Evolutionary conservation across 2,888 invertebrate species (phyloP).

Genomic region (Amitus sp.): DNA sequence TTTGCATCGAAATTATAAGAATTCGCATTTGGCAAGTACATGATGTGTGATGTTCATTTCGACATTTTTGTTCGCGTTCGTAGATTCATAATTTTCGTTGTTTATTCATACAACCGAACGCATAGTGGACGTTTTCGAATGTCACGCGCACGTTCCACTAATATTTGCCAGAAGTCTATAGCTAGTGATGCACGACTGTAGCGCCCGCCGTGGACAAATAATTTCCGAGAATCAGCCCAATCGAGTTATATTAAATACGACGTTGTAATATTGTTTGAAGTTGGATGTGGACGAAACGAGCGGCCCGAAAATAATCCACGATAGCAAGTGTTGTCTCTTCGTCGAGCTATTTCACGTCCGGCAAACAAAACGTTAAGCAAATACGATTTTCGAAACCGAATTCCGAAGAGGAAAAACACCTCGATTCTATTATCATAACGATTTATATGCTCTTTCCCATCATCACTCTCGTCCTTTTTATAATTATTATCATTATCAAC

Average conservation of each 20-base stretch:
- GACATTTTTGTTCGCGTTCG: too few species aligned
- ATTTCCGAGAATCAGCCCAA: slow-evolving; percentile 35
- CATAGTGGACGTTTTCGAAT: slow-evolving; percentile 41
- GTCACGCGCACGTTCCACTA: slow-evolving; percentile 57
- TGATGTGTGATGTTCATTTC: too few species aligned
- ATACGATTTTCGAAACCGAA: too few species aligned
- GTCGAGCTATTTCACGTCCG: slow-evolving; percentile 5
- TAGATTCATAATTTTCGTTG: slow-evolving; percentile 40
- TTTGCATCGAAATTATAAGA: slow-evolving; percentile 30
- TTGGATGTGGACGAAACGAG: slow-evolving; percentile 22
- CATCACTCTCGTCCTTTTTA: too few species aligned
- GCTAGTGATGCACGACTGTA: slow-evolving; percentile 35
- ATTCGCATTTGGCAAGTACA: slow-evolving; percentile 37
- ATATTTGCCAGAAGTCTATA: slow-evolving; percentile 59
- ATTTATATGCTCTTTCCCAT: too few species aligned
- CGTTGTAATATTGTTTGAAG: slow-evolving; percentile 23
- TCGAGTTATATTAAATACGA: slow-evolving; percentile 45
- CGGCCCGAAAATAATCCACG: slow-evolving; percentile 16
- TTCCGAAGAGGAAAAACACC: too few species aligned
- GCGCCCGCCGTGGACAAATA: slow-evolving; percentile 30
- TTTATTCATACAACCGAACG: slow-evolving; percentile 39
- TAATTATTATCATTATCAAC: too few species aligned
- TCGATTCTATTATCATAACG: too few species aligned
- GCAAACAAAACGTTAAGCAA: slow-evolving; percentile 1
- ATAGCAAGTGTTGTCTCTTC: slow-evolving; percentile 8